Base-by-base conservation (phyloP, 2,888 invertebrate species). In the Dromius quadrimaculatus region DNA sequence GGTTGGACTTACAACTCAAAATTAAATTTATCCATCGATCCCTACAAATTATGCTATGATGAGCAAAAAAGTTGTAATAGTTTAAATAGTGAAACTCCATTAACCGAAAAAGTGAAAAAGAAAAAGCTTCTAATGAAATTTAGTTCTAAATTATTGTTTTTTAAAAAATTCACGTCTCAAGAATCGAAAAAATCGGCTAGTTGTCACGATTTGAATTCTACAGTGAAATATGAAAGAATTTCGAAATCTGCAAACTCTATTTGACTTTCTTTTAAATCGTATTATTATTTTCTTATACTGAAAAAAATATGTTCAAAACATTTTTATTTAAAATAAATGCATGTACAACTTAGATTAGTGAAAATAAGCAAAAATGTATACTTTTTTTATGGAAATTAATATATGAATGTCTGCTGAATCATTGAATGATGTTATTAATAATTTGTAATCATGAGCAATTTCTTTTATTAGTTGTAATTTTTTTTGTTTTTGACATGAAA, bases 151-250 rank as follows among this genome's bases (percentile, higher is more conserved):
- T 54, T 74, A 8, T 36, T 62, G 19, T 71, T 73, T 70, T 57
- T 72, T 3, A 63, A 66, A 36, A 50, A 59, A 36, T 54, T 71
- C 34, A 36, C 19, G 17, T 11, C 47, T 1, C 63, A 45, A 47
- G 68, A 62, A 20, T 5, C 41, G 5, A 71, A 59, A 43, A 71
- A 66, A 36, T 50, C 57, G 17, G 11, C 34, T 4, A 72, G 71
- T 68, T 54, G 19, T 68, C 63, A 71, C 17, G 62, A 63, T 22
- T n/a, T 71, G 6, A 5, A 13, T 34, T 71, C 61, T 54, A 59
- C 61, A 32, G 61, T 73, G 38, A 73, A 73, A 66, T 73, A 72
- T 45, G 38, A 72, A 57, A 73, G 70, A 23, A 64, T 73, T 36
- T 17, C 43, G 9, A 71, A 69, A 45, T 72, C 73, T 11, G 45